These are phyloP conservation scores for Pseudochirops cupreus DNA, from an alignment of 2,797 vertebrate species.

Conservation along the genomic window DNA sequence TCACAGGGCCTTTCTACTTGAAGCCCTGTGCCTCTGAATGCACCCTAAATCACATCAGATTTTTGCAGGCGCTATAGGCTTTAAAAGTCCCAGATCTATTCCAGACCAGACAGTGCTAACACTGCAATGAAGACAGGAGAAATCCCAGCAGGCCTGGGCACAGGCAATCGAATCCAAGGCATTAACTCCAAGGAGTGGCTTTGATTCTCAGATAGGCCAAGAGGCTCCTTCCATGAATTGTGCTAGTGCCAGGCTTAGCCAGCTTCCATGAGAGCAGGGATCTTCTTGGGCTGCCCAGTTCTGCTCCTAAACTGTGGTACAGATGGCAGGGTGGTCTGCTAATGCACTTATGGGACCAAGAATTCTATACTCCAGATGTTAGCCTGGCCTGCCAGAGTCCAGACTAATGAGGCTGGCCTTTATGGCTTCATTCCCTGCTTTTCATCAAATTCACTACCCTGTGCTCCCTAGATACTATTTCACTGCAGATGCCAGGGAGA, in stretches of 20 bases:
- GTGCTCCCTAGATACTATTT: neutral
- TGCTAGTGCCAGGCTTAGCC: neutral
- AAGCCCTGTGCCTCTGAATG: neutral
- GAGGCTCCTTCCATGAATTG: neutral
- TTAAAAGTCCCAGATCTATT: neutral
- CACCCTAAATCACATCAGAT: neutral
- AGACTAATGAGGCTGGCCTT: neutral
- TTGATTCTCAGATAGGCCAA: neutral
- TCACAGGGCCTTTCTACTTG: neutral
- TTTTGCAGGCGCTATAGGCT: neutral
- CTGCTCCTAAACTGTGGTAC: neutral
- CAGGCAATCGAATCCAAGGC: neutral
- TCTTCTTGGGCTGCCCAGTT: no score
- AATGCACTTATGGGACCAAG: neutral
- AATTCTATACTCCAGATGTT: neutral
- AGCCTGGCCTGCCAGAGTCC: neutral
- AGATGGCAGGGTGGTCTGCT: neutral
- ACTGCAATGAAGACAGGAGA: no score
- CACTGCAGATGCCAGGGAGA: no score
- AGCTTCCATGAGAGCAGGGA: neutral
- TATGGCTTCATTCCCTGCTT: neutral
- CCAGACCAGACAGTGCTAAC: neutral
- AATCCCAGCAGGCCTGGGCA: neutral
- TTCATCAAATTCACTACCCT: neutral
- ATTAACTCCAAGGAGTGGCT: neutral